Percentiles rank a stretch among this genome's conserved stretches.
Conservation (phyloP, 2,797 vertebrate species). For the Cyprinella venusta region DNA sequence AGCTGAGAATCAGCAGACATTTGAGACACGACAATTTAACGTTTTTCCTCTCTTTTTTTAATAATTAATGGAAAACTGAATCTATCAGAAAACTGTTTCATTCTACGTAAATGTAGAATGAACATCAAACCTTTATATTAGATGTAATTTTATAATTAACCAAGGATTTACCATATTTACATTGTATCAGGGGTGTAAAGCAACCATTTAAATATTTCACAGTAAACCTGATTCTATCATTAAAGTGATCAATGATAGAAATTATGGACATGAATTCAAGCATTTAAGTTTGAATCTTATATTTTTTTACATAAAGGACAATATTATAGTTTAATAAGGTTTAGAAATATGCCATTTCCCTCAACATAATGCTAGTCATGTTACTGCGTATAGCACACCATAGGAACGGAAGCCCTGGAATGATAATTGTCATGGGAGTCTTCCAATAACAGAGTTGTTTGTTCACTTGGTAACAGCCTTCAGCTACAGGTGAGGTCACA, state of each 20-base stretch:
- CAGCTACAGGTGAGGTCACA: not conserved
- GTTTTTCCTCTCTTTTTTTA: not conserved
- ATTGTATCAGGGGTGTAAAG: not conserved
- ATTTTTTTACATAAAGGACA: not conserved
- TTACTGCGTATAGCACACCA: no score
- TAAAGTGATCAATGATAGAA: not conserved
- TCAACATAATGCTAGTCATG: not conserved
- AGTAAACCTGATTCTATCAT: not conserved
- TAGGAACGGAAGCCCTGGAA: not conserved
- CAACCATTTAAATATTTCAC: no score
- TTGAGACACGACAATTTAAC: not conserved
- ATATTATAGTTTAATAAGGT: not conserved
- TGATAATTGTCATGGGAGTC: not conserved
- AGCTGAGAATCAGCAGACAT: conserved; percentile 5
- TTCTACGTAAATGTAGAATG: not conserved
- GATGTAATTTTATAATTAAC: not conserved
- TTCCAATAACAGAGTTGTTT: not conserved
- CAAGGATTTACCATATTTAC: not conserved
- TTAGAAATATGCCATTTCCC: not conserved
- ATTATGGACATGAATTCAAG: not conserved
- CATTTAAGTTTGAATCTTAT: not conserved
- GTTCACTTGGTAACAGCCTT: not conserved
- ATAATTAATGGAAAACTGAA: not conserved
- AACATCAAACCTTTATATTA: not conserved
- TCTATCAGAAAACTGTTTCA: not conserved